These are phyloP conservation scores for Nesoenas mayeri DNA, from an alignment of 2,113 vertebrate species.

Conservation along the genomic window DNA sequence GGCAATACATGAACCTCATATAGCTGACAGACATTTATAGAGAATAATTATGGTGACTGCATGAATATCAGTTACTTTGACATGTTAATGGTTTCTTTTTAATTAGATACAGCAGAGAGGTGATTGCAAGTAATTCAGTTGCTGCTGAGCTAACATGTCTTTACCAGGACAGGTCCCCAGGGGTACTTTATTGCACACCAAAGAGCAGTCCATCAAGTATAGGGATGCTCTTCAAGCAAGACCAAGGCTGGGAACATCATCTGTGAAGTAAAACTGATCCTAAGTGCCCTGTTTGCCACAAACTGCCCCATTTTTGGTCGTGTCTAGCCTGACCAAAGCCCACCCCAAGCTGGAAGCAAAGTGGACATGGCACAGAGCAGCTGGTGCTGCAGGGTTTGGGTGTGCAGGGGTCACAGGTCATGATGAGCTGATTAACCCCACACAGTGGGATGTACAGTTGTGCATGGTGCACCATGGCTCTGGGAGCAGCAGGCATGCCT, in stretches of 20 bases:
- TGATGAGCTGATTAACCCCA: neutral
- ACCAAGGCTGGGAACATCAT: neutral
- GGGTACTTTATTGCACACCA: neutral
- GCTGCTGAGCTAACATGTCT: constrained; percentile 18
- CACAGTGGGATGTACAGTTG: accelerated
- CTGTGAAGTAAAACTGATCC: neutral
- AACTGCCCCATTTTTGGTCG: accelerated
- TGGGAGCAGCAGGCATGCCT: neutral
- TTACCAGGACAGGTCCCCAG: constrained; percentile 36
- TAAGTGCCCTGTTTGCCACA: neutral
- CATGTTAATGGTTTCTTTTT: constrained; percentile 30
- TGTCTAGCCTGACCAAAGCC: neutral
- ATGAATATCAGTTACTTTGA: constrained; percentile 5
- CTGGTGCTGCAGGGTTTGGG: neutral
- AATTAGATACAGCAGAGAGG: constrained; percentile 55
- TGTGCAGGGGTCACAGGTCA: neutral
- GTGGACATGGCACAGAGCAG: neutral
- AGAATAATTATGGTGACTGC: neutral
- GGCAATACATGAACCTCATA: neutral
- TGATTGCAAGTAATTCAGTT: constrained; percentile 42
- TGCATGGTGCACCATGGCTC: accelerated
- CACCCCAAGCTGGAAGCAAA: neutral
- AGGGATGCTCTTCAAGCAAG: constrained; percentile 48
- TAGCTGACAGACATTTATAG: constrained; percentile 9
- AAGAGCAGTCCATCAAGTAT: neutral